Conservation (phyloP, 2,888 invertebrate genomes). For the Timema cristinae region DNA sequence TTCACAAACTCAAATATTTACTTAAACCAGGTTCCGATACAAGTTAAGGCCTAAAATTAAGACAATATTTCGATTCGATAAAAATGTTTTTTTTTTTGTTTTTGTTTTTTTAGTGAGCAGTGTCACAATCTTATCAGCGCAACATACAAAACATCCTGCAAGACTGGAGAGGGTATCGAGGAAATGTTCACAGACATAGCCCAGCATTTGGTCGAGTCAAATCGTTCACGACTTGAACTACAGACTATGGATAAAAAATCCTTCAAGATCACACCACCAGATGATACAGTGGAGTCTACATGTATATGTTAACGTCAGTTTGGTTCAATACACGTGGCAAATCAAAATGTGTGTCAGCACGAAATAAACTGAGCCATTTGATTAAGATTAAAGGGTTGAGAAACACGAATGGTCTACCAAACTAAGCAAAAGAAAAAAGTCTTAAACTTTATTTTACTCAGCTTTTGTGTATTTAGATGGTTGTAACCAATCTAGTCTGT, state of each 20-base stretch:
- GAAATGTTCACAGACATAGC: constrained; percentile 91
- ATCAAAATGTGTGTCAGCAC: no score
- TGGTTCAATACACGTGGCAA: no score
- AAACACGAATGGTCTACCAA: no score
- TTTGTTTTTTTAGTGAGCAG: constrained; percentile 64
- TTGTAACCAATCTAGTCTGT: no score
- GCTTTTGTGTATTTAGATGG: no score
- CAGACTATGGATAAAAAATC: constrained; percentile 61
- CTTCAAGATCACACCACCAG: constrained; percentile 38
- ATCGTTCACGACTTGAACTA: constrained; percentile 76
- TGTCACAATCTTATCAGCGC: constrained; percentile 86
- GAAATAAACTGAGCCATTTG: no score
- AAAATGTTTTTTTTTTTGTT: constrained; percentile 38
- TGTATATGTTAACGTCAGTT: constrained; percentile 37
- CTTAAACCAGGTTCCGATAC: no score
- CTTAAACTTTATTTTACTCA: no score
- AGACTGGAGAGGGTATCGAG: constrained; percentile 78
- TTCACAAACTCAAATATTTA: no score
- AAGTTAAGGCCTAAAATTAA: no score
- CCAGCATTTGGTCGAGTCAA: constrained; percentile 70
- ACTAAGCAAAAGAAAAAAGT: no score
- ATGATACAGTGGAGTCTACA: constrained; percentile 38
- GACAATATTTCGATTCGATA: neutral
- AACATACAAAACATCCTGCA: constrained; percentile 87
- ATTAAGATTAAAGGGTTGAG: no score